Evolutionary conservation across 2,797 vertebrate genomes (phyloP), one percentile per base, ranked within the genome.

Genomic region (Mionectes olivaceus): DNA sequence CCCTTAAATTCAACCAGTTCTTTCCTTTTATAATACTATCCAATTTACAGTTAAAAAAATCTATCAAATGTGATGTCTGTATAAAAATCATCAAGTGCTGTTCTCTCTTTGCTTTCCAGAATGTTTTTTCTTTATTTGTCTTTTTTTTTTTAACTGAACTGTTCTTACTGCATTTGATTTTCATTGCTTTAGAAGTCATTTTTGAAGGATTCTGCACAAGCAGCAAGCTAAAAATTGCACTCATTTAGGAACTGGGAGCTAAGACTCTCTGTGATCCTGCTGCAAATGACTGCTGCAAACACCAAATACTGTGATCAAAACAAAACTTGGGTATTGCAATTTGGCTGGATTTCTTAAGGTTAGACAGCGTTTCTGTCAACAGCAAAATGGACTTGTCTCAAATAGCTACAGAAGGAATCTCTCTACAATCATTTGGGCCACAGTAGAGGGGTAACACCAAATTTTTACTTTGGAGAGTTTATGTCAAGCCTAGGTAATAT

Each of bases 111-210:
- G n/a, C 57, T 89, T 86, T 67, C 25, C 74, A 83, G n/a, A 65
- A 37, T 47, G 18, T 1, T 53, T 74, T 81, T 63, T 41, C 11
- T 41, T 68, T 59, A 2, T 55, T 49, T 49, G 3, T 37, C 3
- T 39, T 44, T 49, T 50, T 47, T 47, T 73, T 69, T 61, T 30
- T 4, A 35, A 47, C 10, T 5, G 24, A 86, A 47, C 44, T 52
- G 18, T 64, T 87, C 11, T 24, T 70, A n/a, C 32, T 52, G 33
- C 52, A 22, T 87, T 76, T 86, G 25, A 23, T 64, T 71, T 81
- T 47, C 1, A 9, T 83, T 89, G 65, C 83, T 95, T 81, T 92
- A 77, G 74, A 90, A 95, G 78, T 61, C 41, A 53, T 64, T 93
- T 91, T 25, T 56, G 23, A 81, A 94, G 53, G 74, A 75, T 78